phyloP scores from a whole-genome alignment of 2,888 invertebrate species.

The Anthophora plumipes region DNA sequence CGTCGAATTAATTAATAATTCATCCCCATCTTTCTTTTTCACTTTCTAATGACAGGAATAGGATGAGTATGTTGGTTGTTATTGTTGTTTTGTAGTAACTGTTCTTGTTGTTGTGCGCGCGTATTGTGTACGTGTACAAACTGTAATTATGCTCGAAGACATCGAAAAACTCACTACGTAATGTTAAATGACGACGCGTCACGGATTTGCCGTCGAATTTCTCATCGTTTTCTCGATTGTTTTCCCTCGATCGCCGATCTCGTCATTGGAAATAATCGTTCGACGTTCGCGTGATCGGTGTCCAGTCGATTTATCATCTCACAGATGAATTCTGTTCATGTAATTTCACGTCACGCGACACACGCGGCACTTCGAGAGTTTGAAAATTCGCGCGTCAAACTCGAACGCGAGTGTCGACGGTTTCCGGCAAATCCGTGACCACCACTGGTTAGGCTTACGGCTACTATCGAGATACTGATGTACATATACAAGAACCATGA shows the following conservation, averaged over 20 bases:
- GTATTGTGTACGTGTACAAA: constrained; percentile 81
- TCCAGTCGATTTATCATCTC: background rate
- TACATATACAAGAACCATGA: constrained; percentile 82
- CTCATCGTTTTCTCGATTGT: background rate
- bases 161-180: constrained; percentile 84
- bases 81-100: too few species aligned
- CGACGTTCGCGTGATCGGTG: background rate
- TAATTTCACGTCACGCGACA: background rate
- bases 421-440: constrained; percentile 78
- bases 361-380: too few species aligned
- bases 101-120: constrained; percentile 80
- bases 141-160: constrained; percentile 84
- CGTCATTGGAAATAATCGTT: constrained; percentile 8
- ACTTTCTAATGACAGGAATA: constrained; percentile 71
- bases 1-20: constrained; percentile 74
- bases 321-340: too few species aligned
- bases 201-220: constrained; percentile 74
- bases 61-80: constrained; percentile 79
- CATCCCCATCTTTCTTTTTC: too few species aligned
- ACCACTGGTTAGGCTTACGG: constrained; percentile 81
- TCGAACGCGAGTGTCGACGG: background rate
- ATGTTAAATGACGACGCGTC: constrained; percentile 81
- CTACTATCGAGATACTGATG: constrained; percentile 82
- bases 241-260: background rate
- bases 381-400: background rate